These are phyloP conservation scores for Xanthia icteritia DNA, from an alignment of 2,888 invertebrate genomes.

Conservation along the genomic window DNA sequence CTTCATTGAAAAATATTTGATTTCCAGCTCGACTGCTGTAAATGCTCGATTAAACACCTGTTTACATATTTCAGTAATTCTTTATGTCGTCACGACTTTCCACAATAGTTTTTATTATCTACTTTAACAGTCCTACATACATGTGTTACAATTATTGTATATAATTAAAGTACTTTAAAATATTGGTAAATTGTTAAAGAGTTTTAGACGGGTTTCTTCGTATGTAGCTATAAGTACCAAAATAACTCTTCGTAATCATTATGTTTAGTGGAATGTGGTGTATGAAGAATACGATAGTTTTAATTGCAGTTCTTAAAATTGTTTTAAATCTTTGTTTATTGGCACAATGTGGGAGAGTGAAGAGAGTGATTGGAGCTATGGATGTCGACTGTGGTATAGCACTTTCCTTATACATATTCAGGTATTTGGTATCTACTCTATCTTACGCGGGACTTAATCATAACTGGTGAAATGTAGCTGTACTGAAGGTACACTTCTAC, in stretches of 20 bases:
- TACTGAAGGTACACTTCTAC: not conserved
- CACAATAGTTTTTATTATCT: conserved; percentile 62
- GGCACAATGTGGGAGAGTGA: conserved; percentile 75
- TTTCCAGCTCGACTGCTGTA: conserved; percentile 34
- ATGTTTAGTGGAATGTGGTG: conserved; percentile 57
- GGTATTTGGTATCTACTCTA: conserved; percentile 10
- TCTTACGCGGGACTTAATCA: too few relatives aligned
- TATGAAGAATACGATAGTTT: conserved; percentile 49
- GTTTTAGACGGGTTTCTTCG: conserved; percentile 27
- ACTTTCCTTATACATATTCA: conserved; percentile 34
- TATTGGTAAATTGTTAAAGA: conserved; percentile 26
- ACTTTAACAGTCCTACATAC: conserved; percentile 25
- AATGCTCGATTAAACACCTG: conserved; percentile 67
- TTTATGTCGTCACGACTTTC: conserved; percentile 76
- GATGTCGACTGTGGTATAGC: conserved; percentile 82
- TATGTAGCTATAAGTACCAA: not conserved
- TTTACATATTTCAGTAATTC: conserved; percentile 65
- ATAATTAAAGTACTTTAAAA: conserved; percentile 16
- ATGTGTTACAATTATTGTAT: conserved; percentile 34
- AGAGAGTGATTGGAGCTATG: conserved; percentile 81
- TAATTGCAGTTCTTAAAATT: conserved; percentile 49
- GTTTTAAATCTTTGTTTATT: conserved; percentile 62
- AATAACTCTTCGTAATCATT: conserved; percentile 20
- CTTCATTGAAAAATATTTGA: conserved; percentile 45
- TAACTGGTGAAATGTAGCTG: not conserved